Evolutionary conservation across 2,797 vertebrate species (phyloP).

Genomic region (Onychomys leucogaster): DNA sequence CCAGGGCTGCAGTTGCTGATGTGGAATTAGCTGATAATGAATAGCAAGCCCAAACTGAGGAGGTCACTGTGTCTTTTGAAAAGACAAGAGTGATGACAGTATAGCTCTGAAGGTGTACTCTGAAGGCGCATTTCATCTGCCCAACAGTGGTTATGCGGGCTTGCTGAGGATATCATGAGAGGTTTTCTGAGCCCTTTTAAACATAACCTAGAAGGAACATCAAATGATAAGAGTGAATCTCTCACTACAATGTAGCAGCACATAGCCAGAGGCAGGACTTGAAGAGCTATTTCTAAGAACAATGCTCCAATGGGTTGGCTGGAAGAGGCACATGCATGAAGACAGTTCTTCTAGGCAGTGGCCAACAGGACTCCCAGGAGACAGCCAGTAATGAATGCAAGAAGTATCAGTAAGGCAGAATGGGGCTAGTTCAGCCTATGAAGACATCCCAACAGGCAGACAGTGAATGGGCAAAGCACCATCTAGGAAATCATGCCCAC

Average conservation of each 20-base stretch:
- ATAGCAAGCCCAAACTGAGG: not conserved
- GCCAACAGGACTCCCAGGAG: not conserved
- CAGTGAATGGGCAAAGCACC: not conserved
- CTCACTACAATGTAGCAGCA: not conserved
- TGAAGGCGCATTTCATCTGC: not conserved
- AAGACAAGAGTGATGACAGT: not conserved
- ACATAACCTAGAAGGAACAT: not conserved
- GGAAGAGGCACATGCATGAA: rapidly evolving
- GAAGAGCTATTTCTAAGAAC: conserved; percentile 4
- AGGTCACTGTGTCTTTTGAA: conserved; percentile 22
- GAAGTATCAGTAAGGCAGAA: not conserved
- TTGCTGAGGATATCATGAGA: not conserved
- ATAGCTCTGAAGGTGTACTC: not conserved
- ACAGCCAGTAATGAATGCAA: not conserved
- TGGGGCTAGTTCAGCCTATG: not conserved
- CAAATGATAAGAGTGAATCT: conserved; percentile 14
- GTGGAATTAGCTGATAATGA: not conserved
- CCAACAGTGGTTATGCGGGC: not conserved
- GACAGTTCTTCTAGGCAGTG: not conserved
- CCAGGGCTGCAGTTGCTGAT: not conserved
- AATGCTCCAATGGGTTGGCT: not conserved
- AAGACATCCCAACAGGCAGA: not conserved
- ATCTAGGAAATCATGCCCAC: not conserved
- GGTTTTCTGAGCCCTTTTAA: conserved; percentile 38
- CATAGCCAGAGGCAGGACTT: not conserved